A percentile compares a stretch with the other conserved stretches of the same genome.
Evolutionary conservation across 2,888 invertebrate genomes (phyloP).

Genomic region (Drosophila nigritarsus): DNA sequence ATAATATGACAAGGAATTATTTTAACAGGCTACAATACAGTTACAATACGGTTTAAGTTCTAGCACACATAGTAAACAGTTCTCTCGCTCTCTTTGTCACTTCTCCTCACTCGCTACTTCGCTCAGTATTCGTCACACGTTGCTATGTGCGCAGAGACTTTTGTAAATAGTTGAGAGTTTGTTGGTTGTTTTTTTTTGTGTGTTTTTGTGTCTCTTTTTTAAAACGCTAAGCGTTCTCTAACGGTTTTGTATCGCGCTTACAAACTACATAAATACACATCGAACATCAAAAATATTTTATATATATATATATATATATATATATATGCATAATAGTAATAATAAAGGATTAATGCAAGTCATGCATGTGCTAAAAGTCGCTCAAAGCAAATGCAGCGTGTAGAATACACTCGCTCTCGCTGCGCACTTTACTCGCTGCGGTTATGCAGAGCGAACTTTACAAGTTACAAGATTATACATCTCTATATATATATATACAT

Average conservation of each 20-base stretch:
- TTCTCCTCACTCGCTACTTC: background rate
- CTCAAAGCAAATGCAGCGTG: conserved; percentile 11
- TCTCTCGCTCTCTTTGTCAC: background rate
- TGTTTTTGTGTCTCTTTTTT: conserved; percentile 57
- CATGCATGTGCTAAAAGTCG: conserved; percentile 29
- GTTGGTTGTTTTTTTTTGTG: conserved; percentile 33
- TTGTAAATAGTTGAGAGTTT: conserved; percentile 48
- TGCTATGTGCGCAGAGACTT: conserved; percentile 5
- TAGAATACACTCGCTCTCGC: background rate
- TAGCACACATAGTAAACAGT: conserved; percentile 13
- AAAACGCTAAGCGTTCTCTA: conserved; percentile 78
- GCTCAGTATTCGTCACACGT: background rate
- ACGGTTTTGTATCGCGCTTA: conserved; percentile 71
- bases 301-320: conserved; percentile 36
- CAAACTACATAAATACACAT: conserved; percentile 79
- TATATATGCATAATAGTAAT: conserved; percentile 55
- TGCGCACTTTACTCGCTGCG: background rate
- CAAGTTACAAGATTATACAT: conserved; percentile 43
- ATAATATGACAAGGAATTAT: conserved; percentile 10
- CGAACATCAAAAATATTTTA: conserved; percentile 77
- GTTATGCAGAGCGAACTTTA: conserved; percentile 5
- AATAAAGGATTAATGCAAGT: conserved; percentile 42
- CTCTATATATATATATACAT: background rate
- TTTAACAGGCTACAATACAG: conserved; percentile 47
- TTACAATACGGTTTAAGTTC: conserved; percentile 38